Base-by-base conservation (phyloP, 2,888 invertebrate genomes). In the Norana najaformis region DNA sequence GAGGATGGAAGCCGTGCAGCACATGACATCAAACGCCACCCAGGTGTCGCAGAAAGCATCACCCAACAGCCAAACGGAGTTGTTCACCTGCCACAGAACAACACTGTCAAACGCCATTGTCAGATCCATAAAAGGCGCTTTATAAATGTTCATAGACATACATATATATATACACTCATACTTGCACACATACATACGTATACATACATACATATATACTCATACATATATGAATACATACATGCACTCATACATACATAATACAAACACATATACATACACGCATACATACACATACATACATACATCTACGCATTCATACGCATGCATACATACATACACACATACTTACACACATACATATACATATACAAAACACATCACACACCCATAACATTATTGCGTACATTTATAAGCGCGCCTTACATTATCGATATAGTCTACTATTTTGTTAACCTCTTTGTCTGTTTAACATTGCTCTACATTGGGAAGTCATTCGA, bases 21-120 rank as follows among this genome's bases (percentile, higher is more conserved):
- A 69, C 95, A 95, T 94, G 47, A 96, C 95, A 92, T 96, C 96
- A 90, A 94, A 93, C 0, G 95, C 95, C 83, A 95, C 95, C 95
- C 95, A 95, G 47, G 95, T 94, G 92, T 95, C 95, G 93, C 95
- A 95, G 90, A 95, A 93, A 37, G 94, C 92, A 90, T 94, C 94
- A 47, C 95, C 95, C 38, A 96, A 92, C 91, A 93, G 93, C 95
- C 95, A 95, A 47, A 38, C 85, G 13, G 89, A 89, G 53, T 90
- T 85, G 47, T 90, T 90, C 88, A 89, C 89, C 90, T 90, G 88
- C 23, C 16, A 35, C 6, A 30, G 8, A 36, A 36, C 69, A 69
- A 69, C 69, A n/a, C 69, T 5, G 8, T 69, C n/a, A 69, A n/a
- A 11, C 47, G 47, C 47, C 47, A 23, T 23, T 16, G 23, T 5